phyloP scores from a whole-genome alignment of 2,113 vertebrate species.

The Lepisosteus oculatus region DNA sequence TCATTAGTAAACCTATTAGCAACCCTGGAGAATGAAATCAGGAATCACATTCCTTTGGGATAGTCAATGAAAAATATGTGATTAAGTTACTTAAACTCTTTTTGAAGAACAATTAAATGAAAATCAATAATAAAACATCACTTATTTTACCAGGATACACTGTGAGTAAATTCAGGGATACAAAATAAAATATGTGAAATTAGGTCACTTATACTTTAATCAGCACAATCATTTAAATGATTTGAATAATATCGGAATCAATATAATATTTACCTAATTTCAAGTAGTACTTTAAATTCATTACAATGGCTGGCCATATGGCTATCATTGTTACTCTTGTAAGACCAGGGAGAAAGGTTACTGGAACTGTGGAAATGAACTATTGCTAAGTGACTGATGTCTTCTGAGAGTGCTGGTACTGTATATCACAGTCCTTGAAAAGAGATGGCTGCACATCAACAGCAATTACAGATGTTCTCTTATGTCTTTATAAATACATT shows the following conservation, averaged over 20 bases:
- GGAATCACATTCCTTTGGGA: background rate
- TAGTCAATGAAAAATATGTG: background rate
- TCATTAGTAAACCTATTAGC: slow-evolving; percentile 2
- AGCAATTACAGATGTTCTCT: background rate
- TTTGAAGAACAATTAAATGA: too few species aligned
- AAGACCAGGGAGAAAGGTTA: background rate
- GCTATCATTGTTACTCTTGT: background rate
- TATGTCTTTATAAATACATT: background rate
- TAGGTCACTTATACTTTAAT: too few species aligned
- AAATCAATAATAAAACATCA: too few species aligned
- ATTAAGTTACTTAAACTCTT: too few species aligned
- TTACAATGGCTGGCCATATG: slow-evolving; percentile 14
- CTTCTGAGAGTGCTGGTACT: slow-evolving; percentile 12
- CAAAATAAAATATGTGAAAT: too few species aligned
- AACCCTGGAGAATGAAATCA: background rate
- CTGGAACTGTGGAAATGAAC: slow-evolving; percentile 15
- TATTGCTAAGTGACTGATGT: slow-evolving; percentile 20
- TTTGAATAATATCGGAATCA: background rate
- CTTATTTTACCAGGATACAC: too few species aligned
- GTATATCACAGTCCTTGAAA: slow-evolving; percentile 22
- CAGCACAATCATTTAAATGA: too few species aligned
- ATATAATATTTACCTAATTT: slow-evolving; percentile 9
- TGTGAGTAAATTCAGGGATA: too few species aligned
- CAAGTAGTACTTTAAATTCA: background rate
- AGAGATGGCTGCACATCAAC: slow-evolving; percentile 16